Evolutionary conservation across 2,888 invertebrate genomes (phyloP), one percentile per base, ranked within the genome.

Genomic region (Rhogogaster chlorosoma): DNA sequence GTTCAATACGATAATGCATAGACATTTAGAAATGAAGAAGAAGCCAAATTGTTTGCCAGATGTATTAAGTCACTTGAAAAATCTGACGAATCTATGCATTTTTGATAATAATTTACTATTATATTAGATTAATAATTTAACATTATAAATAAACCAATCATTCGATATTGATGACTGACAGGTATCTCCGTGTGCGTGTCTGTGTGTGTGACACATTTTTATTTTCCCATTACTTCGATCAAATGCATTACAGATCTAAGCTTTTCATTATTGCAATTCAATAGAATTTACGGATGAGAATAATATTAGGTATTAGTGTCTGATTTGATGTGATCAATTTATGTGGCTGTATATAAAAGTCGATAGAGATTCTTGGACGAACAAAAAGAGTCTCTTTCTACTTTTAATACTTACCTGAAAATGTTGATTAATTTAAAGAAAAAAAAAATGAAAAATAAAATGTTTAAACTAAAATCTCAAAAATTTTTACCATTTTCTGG

Each of bases 391-490:
- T 80, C 61, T 80, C 61, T 78, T 18, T 7, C 78, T 18, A 78
- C 78, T 78, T 78, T 53, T n/a, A 82, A 82, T 82, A 82, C 82
- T 82, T 83, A 83, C 83, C 83, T 67, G 49, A 83, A 10, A 83
- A 83, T 67, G n/a, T 64, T 32, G 29, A 22, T 18, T 70, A 70
- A 67, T 67, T 29, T 22, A 32, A 5, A 15, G 29, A 32, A 2
- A 15, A 70, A 78, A 57, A 36, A 64, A 80, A 64, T n/a, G n/a
- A n/a, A n/a, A n/a, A 82, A 64, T 18, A 42, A 42, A 83, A 45
- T 42, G 5, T 15, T 36, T 61, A 15, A 22, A 80, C 80, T 80
- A 80, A 80, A 80, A 61, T 80, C 80, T 80, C 22, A 67, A 45
- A 45, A 70, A 83, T 32, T 80, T 80, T 67, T 10, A 26, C 67